phyloP scores from a whole-genome alignment of 1,140 invertebrate species.

The Musca domestica region DNA sequence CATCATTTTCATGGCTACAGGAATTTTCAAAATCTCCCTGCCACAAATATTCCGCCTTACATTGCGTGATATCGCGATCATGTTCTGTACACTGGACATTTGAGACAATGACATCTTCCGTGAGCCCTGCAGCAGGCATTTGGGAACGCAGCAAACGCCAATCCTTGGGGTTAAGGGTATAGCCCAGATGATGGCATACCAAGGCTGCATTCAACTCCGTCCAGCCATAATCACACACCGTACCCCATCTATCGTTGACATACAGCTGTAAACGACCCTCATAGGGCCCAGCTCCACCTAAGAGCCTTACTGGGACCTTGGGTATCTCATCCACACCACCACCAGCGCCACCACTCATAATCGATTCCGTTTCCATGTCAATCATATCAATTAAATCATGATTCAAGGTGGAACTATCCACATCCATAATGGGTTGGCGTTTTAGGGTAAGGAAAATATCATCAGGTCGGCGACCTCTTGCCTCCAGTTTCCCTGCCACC shows the following conservation, averaged over 20 bases:
- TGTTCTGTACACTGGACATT: slow-evolving; percentile 89
- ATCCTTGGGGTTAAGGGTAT: slow-evolving; percentile 88
- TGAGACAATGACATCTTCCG: slow-evolving; percentile 75
- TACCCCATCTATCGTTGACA: slow-evolving; percentile 88
- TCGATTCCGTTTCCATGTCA: slow-evolving; percentile 57
- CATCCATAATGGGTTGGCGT: slow-evolving; percentile 67
- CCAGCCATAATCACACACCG: slow-evolving; percentile 96
- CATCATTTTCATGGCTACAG: slow-evolving; percentile 82
- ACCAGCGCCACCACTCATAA: no score
- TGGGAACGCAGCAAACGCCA: slow-evolving; percentile 81
- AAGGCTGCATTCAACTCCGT: slow-evolving; percentile 87
- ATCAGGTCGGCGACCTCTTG: slow-evolving; percentile 71
- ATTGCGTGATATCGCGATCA: slow-evolving; percentile 89
- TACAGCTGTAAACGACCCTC: slow-evolving; percentile 81
- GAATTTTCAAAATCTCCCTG: slow-evolving; percentile 82
- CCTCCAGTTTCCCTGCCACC: slow-evolving; percentile 87
- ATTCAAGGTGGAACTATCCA: slow-evolving; percentile 57
- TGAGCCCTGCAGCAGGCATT: slow-evolving; percentile 74
- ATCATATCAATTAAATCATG: slow-evolving; percentile 54
- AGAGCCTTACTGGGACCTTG: slow-evolving; percentile 68
- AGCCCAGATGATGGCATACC: slow-evolving; percentile 92
- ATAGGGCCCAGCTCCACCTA: slow-evolving; percentile 70
- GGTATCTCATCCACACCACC: slow-evolving; percentile 56
- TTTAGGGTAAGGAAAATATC: slow-evolving; percentile 77
- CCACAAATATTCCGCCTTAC: slow-evolving; percentile 69